Percentiles rank a stretch among this genome's conserved stretches.
Evolutionary conservation across 1,140 invertebrate species (phyloP).

Genomic region (Drosophila ananassae): DNA sequence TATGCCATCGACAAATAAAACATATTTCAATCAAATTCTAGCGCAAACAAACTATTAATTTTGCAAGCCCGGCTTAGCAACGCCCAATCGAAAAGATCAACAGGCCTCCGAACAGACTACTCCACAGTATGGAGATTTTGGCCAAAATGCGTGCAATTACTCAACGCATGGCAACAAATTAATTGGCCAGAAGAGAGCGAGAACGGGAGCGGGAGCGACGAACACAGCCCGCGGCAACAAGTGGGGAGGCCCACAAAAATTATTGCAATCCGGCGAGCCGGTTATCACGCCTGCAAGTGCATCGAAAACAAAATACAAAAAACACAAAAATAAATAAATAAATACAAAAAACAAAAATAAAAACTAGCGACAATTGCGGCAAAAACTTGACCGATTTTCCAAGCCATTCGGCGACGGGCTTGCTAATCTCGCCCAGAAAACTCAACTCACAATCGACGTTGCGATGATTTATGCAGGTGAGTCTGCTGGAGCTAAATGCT

Average conservation of each 20-base stretch:
- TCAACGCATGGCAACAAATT: constrained; percentile 67
- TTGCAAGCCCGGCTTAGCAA: constrained; percentile 28
- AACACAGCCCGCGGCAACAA: constrained; percentile 38
- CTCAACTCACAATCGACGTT: constrained; percentile 39
- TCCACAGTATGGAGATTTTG: constrained; percentile 38
- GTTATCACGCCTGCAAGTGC: constrained; percentile 59
- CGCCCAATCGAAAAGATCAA: constrained; percentile 38
- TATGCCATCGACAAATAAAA: constrained; percentile 54
- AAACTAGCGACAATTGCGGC: constrained; percentile 17
- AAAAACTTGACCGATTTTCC: constrained; percentile 74
- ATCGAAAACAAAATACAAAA: constrained; percentile 43
- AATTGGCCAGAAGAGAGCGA: constrained; percentile 20
- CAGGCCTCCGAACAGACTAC: constrained; percentile 20
- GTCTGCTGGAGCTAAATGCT: constrained; percentile 47
- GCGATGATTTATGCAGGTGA: constrained; percentile 78
- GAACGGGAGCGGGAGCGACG: constrained; percentile 30
- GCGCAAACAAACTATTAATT: constrained; percentile 61
- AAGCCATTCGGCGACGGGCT: constrained; percentile 53
- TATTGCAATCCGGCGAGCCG: constrained; percentile 52
- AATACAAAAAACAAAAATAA: background rate
- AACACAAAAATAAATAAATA: background rate
- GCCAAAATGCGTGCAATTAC: constrained; percentile 60
- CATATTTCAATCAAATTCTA: constrained; percentile 61
- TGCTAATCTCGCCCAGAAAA: constrained; percentile 70
- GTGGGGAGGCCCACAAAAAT: constrained; percentile 37